phyloP scores from a whole-genome alignment of 2,113 vertebrate species.

The Cricetomys ansorgei region DNA sequence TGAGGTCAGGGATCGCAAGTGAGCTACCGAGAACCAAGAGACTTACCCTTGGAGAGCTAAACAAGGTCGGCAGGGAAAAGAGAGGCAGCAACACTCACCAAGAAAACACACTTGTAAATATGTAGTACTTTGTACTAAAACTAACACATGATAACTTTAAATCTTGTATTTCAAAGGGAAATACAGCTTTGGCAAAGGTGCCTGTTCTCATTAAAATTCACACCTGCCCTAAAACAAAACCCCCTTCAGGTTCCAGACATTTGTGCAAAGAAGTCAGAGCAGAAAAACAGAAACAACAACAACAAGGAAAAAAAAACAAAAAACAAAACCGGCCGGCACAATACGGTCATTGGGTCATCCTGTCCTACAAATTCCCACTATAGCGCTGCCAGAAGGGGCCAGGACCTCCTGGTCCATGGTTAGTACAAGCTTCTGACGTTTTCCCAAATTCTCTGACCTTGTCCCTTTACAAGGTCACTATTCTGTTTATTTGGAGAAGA shows the following conservation, averaged over 20 bases:
- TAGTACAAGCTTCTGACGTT: background rate
- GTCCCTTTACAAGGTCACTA: background rate
- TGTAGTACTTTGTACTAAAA: background rate
- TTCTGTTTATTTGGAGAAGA: conserved; percentile 2
- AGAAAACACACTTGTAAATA: background rate
- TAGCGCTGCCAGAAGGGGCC: background rate
- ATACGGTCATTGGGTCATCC: no score
- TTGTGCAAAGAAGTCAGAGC: background rate
- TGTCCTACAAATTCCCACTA: background rate
- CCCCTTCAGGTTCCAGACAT: background rate
- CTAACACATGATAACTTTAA: background rate
- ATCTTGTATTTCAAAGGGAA: conserved; percentile 24
- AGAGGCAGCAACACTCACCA: background rate
- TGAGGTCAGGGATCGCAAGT: background rate
- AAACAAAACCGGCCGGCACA: background rate
- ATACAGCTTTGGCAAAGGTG: background rate
- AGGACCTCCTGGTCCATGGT: background rate
- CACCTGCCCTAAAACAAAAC: background rate
- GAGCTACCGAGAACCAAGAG: background rate
- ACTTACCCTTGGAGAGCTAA: background rate
- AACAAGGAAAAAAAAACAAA: background rate
- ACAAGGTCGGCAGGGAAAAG: background rate
- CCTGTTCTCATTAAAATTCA: background rate
- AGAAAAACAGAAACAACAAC: background rate
- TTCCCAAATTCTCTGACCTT: background rate